Evolutionary conservation across 2,888 invertebrate species (phyloP), one percentile per base, ranked within the genome.

Genomic region (Eudemis profundana): DNA sequence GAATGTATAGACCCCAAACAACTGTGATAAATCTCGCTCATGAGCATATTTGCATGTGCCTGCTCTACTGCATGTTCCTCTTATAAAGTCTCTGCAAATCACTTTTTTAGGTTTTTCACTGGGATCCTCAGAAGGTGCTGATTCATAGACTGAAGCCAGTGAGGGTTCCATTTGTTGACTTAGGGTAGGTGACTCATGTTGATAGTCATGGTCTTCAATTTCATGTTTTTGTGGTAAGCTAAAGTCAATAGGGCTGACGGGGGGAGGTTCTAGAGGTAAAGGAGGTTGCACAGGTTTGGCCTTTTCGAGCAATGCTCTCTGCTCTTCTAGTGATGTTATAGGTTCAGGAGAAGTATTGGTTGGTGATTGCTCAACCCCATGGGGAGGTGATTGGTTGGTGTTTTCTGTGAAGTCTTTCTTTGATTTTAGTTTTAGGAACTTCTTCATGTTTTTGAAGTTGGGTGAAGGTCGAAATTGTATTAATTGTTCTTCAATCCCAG

Each of bases 401-500:
- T 71, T 71, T 4, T 72, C 75, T 0, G 70, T 68, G 68, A 79
- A 78, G 60, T 81, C 79, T 54, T 82, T 78, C 67, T 85, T 82
- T 0, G 78, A 81, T 38, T 81, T 80, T 0, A 86, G 72, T 42
- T 81, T 80, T 0, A 86, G 72, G 67, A 84, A 86, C 44, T 89
- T 89, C 71, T 82, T 86, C 88, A 88, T 89, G 33, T 86, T 83
- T 72, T 82, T 85, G 46, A 86, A 85, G 67, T 87, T 86, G 17
- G 82, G 83, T 0, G 84, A 86, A n/a, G 85, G 81, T 10, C 78
- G 75, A 70, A 86, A 86, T 29, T 78, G 79, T 36, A 86, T 78
- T 5, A 69, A 69, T 27, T 82, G 78, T 64, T 82, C 84, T 68
- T 84, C 78, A 50, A 74, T 75, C 33, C 71, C 73, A 46, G 73